Percentiles rank a stretch among this genome's conserved stretches.
Conservation (phyloP, 2,113 vertebrate species). For the Epinephelus lanceolatus region DNA sequence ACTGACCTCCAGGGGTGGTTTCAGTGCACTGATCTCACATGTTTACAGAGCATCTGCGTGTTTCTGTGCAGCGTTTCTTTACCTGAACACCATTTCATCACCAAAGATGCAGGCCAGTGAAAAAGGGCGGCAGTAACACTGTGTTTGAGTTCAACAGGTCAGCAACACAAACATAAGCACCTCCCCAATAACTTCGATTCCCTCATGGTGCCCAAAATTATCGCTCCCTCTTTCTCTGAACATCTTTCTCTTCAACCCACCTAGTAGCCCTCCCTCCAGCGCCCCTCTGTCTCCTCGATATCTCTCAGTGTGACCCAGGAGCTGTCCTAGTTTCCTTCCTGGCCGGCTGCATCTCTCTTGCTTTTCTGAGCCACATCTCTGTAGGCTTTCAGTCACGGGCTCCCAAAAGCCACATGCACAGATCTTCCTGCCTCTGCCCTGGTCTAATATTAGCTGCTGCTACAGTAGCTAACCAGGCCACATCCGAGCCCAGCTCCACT, state of each 20-base stretch:
- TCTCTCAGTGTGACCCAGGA: slow-evolving; percentile 64
- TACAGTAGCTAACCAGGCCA: slow-evolving; percentile 76
- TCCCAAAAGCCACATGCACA: slow-evolving; percentile 72
- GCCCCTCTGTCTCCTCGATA: background rate
- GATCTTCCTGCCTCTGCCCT: slow-evolving; percentile 53
- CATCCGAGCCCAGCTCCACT: slow-evolving; percentile 43
- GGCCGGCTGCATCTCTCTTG: slow-evolving; percentile 52
- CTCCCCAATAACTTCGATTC: background rate
- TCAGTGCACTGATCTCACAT: background rate
- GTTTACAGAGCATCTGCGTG: background rate
- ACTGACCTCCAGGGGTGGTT: background rate
- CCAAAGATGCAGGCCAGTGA: background rate
- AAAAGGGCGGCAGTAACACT: background rate
- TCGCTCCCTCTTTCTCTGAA: slow-evolving; percentile 23
- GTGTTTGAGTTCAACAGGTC: background rate
- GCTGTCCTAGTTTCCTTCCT: slow-evolving; percentile 73
- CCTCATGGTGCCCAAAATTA: background rate
- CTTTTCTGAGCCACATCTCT: slow-evolving; percentile 81
- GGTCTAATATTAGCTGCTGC: slow-evolving; percentile 80
- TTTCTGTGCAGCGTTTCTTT: background rate
- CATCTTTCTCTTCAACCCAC: background rate
- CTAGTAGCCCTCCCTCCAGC: background rate
- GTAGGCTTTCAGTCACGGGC: slow-evolving; percentile 65
- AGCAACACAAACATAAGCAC: background rate
- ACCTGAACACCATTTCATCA: background rate